Evolutionary conservation across 2,797 vertebrate genomes (phyloP).

Genomic region (Chloroceryle amazona): DNA sequence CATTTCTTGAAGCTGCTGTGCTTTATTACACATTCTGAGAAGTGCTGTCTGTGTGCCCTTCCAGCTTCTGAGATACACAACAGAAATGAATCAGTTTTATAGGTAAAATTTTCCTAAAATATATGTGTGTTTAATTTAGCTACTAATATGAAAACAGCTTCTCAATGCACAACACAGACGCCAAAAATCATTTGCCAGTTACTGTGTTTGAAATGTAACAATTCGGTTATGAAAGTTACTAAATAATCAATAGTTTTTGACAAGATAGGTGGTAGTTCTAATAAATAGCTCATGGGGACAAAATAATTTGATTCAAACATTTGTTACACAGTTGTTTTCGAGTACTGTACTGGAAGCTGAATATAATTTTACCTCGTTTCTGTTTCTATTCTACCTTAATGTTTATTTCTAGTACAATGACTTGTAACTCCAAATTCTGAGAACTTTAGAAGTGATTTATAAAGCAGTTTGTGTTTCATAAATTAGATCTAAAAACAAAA

Average conservation of each 20-base stretch:
- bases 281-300: background rate
- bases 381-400: background rate
- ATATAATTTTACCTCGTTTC: background rate
- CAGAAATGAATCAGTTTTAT: background rate
- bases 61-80: background rate
- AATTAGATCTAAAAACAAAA: background rate
- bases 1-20: constrained; percentile 1
- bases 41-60: background rate
- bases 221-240: background rate
- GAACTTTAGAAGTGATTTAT: background rate
- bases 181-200: background rate
- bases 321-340: background rate
- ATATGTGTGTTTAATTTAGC: background rate
- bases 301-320: background rate
- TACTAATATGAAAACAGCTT: background rate
- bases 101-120: background rate
- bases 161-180: background rate
- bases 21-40: constrained; percentile 2
- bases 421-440: background rate
- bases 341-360: background rate
- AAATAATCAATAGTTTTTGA: constrained; percentile 1
- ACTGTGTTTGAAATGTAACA: background rate
- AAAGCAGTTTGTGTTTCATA: background rate
- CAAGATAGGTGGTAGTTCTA: background rate
- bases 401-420: background rate